Percentiles rank a stretch among this genome's conserved stretches.
Conservation (phyloP, 1,140 invertebrate genomes). For the Ylistrum balloti region DNA sequence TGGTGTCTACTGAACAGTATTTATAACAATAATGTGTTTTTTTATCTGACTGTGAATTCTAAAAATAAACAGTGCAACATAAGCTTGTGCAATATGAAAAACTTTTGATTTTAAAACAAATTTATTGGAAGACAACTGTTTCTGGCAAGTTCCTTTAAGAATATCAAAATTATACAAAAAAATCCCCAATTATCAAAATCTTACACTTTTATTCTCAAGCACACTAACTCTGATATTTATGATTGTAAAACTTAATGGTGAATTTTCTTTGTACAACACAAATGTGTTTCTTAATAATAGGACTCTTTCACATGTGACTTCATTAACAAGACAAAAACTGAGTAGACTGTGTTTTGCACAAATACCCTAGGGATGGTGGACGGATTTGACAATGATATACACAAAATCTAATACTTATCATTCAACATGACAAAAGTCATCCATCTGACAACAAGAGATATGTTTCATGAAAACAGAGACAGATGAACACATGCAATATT, state of each 20-base stretch:
- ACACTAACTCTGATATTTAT: too few relatives aligned
- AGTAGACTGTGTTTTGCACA: conserved; percentile 19
- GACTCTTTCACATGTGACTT: background rate
- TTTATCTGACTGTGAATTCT: too few relatives aligned
- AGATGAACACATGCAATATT: conserved; percentile 34
- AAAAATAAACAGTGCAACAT: background rate
- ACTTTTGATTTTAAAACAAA: conserved; percentile 22
- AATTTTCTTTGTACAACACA: background rate
- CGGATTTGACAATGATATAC: conserved; percentile 16
- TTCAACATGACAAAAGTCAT: background rate
- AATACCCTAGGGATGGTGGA: background rate
- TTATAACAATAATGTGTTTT: background rate
- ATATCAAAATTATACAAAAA: background rate
- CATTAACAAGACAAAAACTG: background rate
- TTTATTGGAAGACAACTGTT: background rate
- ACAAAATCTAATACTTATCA: background rate
- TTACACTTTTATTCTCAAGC: background rate
- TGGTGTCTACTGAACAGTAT: too few relatives aligned
- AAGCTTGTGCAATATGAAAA: background rate
- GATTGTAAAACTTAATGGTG: background rate
- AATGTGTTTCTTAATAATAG: background rate
- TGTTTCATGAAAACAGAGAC: too few relatives aligned
- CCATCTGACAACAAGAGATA: too few relatives aligned
- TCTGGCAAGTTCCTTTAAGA: background rate
- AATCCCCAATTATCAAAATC: background rate